Percentiles rank a stretch among this genome's conserved stretches.
These are phyloP conservation scores for Pogonomyrmex barbatus DNA, from an alignment of 1,140 invertebrate species.

Conservation along the genomic window DNA sequence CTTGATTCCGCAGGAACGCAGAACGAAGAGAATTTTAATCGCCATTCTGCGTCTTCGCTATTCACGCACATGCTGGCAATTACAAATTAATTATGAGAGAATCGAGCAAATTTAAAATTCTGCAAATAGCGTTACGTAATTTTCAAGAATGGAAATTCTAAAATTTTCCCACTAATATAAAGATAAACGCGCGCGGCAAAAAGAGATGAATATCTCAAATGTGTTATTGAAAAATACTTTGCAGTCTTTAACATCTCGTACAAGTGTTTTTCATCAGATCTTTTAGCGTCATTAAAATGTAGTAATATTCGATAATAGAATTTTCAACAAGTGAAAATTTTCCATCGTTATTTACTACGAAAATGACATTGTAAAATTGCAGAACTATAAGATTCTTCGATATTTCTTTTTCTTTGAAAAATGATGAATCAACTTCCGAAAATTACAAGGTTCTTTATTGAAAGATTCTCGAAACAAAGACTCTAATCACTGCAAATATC, in stretches of 20 bases:
- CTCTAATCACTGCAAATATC: slow-evolving; percentile 14
- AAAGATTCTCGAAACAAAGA: slow-evolving; percentile 7
- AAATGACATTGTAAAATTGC: not conserved
- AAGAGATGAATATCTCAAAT: not conserved
- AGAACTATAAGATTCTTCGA: not conserved
- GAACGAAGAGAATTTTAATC: not conserved
- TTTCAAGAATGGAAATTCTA: not conserved
- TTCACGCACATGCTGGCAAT: not conserved
- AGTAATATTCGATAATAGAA: not conserved
- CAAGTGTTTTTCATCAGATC: not conserved
- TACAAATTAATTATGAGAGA: not conserved
- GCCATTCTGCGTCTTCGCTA: not conserved
- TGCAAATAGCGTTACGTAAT: slow-evolving; percentile 7
- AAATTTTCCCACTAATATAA: not conserved
- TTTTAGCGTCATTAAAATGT: not conserved
- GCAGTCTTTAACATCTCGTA: not conserved
- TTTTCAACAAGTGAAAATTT: not conserved
- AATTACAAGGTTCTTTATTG: slow-evolving; percentile 6
- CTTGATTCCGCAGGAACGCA: not conserved
- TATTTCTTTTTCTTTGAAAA: not conserved
- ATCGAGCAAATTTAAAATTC: not conserved
- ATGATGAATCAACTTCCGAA: not conserved
- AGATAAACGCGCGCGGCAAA: not conserved
- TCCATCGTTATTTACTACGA: not conserved
- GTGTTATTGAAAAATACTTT: slow-evolving; percentile 1